phyloP scores from a whole-genome alignment of 1,140 invertebrate genomes.

The Steinernema feltiae region DNA sequence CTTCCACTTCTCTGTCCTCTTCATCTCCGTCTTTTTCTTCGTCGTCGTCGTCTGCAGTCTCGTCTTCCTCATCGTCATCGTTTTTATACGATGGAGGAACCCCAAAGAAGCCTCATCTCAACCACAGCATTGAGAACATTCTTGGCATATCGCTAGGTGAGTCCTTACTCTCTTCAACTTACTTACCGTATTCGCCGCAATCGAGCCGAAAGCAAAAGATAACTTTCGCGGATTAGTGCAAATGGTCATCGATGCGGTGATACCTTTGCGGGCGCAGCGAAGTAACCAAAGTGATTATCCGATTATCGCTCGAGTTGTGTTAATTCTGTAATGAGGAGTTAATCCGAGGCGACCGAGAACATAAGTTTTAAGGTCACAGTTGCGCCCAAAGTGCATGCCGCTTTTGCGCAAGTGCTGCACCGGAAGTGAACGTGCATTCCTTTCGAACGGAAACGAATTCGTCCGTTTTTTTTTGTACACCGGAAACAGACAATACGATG shows the following conservation, averaged over 20 bases:
- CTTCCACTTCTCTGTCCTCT: conserved; percentile 3
- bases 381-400: background rate
- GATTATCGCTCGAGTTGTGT: background rate
- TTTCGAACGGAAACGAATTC: too few relatives aligned
- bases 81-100: background rate
- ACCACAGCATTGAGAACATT: conserved; percentile 35
- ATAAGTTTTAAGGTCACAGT: background rate
- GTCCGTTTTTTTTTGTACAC: too few relatives aligned
- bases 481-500: too few relatives aligned
- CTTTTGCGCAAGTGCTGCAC: background rate
- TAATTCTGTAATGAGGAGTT: background rate
- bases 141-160: conserved; percentile 34
- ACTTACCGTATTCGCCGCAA: conserved; percentile 4
- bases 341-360: conserved; percentile 11
- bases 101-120: conserved; percentile 4
- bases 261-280: conserved; percentile 10
- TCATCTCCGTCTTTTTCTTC: conserved; percentile 1
- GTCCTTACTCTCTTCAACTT: conserved; percentile 12
- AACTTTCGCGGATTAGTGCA: conserved; percentile 4
- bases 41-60: background rate
- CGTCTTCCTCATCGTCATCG: background rate
- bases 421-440: background rate
- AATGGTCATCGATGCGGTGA: background rate
- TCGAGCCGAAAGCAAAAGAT: background rate
- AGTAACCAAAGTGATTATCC: conserved; percentile 11